Percentiles rank a stretch among this genome's conserved stretches.
phyloP scores from a whole-genome alignment of 2,888 invertebrate genomes.

The Dasysyrphus albostriatus region DNA sequence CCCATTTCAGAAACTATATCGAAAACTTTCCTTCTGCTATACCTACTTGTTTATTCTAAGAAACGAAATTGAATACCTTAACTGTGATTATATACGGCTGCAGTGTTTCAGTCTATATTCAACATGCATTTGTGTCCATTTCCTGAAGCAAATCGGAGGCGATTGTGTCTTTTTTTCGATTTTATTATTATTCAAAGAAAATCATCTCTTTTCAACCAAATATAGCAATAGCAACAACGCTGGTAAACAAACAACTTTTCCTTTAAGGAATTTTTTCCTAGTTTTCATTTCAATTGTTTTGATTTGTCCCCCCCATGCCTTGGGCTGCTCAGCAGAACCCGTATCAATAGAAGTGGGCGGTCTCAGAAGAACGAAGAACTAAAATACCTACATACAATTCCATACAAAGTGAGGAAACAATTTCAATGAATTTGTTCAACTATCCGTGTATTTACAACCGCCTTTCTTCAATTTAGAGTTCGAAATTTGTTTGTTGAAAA shows the following conservation, averaged over 20 bases:
- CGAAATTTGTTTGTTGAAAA: conserved; percentile 67
- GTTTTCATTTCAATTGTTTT: conserved; percentile 38
- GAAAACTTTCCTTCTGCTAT: conserved; percentile 28
- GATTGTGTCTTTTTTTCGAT: conserved; percentile 19
- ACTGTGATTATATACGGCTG: conserved; percentile 40
- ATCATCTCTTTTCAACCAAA: conserved; percentile 25
- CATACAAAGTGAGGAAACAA: conserved; percentile 45
- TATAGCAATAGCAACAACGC: background rate
- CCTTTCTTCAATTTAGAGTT: conserved; percentile 66
- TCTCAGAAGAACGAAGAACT: background rate
- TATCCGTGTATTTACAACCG: conserved; percentile 57
- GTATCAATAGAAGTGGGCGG: background rate
- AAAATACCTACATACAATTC: conserved; percentile 9
- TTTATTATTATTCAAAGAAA: conserved; percentile 22
- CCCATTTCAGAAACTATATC: background rate
- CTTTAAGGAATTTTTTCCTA: conserved; percentile 16
- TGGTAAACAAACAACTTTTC: conserved; percentile 34
- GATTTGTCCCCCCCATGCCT: conserved; percentile 13
- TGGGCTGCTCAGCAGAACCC: background rate
- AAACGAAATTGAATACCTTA: conserved; percentile 63
- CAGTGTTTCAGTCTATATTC: background rate
- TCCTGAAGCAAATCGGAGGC: conserved; percentile 19
- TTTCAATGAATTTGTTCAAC: conserved; percentile 69
- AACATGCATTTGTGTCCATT: conserved; percentile 42
- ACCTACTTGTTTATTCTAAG: conserved; percentile 26